phyloP scores from a whole-genome alignment of 2,113 vertebrate species.

The Seriola quinqueradiata region DNA sequence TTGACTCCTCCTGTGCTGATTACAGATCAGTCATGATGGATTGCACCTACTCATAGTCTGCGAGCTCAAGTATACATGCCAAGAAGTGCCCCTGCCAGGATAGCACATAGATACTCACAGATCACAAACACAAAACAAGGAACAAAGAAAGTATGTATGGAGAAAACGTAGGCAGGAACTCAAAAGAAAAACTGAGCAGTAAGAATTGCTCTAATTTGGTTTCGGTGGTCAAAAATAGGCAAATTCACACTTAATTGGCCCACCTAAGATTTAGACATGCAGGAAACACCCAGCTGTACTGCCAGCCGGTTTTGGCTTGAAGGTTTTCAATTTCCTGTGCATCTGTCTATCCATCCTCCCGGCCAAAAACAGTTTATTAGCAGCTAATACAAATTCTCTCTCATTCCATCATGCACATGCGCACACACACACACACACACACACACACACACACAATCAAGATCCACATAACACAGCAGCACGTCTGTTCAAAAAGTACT shows the following conservation, averaged over 20 bases:
- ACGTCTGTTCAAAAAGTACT: not conserved
- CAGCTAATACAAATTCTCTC: constrained; percentile 40
- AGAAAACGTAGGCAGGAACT: not conserved
- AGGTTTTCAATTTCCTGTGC: constrained; percentile 67
- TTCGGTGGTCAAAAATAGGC: constrained; percentile 8
- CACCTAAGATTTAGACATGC: constrained; percentile 21
- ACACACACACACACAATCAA: constrained; percentile 24
- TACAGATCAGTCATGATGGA: constrained; percentile 55
- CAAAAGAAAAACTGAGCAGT: not conserved
- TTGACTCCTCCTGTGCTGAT: constrained; percentile 57
- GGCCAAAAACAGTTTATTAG: constrained; percentile 48
- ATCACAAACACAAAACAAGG: constrained; percentile 2
- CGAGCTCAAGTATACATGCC: constrained; percentile 13
- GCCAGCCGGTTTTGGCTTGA: constrained; percentile 49
- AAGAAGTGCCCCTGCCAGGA: not conserved
- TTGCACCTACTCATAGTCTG: constrained; percentile 32
- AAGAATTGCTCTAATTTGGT: not conserved
- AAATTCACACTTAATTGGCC: constrained; percentile 6
- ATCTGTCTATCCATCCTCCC: constrained; percentile 53
- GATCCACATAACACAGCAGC: not conserved
- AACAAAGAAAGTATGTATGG: not conserved
- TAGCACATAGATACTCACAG: not conserved
- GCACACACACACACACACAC: constrained; percentile 26
- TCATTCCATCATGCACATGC: constrained; percentile 21
- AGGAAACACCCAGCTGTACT: constrained; percentile 20